Evolutionary conservation across 2,888 invertebrate genomes (phyloP), one percentile per base, ranked within the genome.

Genomic region (Craniophora ligustri): DNA sequence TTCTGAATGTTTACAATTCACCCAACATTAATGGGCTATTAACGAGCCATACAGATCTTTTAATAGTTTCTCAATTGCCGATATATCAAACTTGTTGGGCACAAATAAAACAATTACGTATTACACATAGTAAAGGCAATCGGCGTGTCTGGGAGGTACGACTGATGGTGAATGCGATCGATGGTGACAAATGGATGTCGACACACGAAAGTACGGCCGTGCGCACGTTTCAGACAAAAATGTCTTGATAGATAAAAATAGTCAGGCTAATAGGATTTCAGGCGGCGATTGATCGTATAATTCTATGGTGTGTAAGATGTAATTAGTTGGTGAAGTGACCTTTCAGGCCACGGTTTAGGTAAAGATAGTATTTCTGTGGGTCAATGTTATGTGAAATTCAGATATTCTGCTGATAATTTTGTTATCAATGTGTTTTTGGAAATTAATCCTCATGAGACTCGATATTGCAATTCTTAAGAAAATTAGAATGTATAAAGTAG

Each of bases 101-200:
- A 48, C 53, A 69, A 78, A 82, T 72, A 79, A 84, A 84, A 79
- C 76, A 72, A 75, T 75, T 71, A 53, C 61, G 50, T 51, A 45
- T 62, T 59, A 71, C 56, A 66, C 49, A 70, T 62, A 60, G 72
- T 72, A 49, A 66, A 70, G 67, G 67, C 69, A 68, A 61, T 61
- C 60, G 61, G 48, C 62, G 65, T 67, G 76, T 76, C 72, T 76
- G 79, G 74, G 76, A 75, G 63, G 72, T 61, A 70, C 26, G 82
- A 79, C 71, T 78, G 79, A 84, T 78, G 79, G 81, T 76, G 66
- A 78, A 77, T 63, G 62, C 81, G 88, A 88, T 88, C 89, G 88
- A 89, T 89, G 83, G 75, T 88, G 88, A 92, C 89, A 91, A 91
- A 92, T 91, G 76, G 81, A 67, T 84, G 87, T 89, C 86, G 85